phyloP scores from a whole-genome alignment of 2,888 invertebrate genomes.

The Sericinus montela region DNA sequence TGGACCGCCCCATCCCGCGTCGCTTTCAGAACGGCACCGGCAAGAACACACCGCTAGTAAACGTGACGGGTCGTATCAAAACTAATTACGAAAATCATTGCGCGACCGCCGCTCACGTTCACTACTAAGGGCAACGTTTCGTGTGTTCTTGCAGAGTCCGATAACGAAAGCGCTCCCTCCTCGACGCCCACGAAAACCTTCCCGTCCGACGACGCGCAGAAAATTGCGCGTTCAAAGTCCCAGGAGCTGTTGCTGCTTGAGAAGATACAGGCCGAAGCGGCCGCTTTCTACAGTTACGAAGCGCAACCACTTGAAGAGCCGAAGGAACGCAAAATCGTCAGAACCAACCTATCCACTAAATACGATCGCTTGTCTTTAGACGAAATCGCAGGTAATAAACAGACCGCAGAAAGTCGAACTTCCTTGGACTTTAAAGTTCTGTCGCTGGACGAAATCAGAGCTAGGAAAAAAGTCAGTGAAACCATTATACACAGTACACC shows the following conservation, averaged over 20 bases:
- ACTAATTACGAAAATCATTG: constrained; percentile 75
- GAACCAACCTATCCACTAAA: constrained; percentile 48
- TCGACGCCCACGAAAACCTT: constrained; percentile 76
- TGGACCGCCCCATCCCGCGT: constrained; percentile 58
- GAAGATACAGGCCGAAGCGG: constrained; percentile 84
- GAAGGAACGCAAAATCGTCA: constrained; percentile 46
- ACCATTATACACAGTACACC: constrained; percentile 40
- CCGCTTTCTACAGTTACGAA: constrained; percentile 85
- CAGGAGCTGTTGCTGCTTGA: constrained; percentile 84
- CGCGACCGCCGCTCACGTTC: constrained; percentile 26
- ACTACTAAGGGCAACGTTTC: constrained; percentile 53
- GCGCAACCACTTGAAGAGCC: constrained; percentile 39
- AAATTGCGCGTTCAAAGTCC: constrained; percentile 75
- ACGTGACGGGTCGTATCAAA: constrained; percentile 64
- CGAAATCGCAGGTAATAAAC: constrained; percentile 64
- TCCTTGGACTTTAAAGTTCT: constrained; percentile 68
- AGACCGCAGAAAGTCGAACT: constrained; percentile 37
- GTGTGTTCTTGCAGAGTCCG: constrained; percentile 89
- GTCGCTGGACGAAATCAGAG: constrained; percentile 74
- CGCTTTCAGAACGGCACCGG: constrained; percentile 55
- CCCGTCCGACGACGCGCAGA: constrained; percentile 48
- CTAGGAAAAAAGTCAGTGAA: constrained; percentile 47
- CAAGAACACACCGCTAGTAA: constrained; percentile 63
- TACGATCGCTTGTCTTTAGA: constrained; percentile 75
- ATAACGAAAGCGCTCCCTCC: constrained; percentile 85